These are phyloP conservation scores for Centropristis striata DNA, from an alignment of 2,113 vertebrate species.

Conservation along the genomic window DNA sequence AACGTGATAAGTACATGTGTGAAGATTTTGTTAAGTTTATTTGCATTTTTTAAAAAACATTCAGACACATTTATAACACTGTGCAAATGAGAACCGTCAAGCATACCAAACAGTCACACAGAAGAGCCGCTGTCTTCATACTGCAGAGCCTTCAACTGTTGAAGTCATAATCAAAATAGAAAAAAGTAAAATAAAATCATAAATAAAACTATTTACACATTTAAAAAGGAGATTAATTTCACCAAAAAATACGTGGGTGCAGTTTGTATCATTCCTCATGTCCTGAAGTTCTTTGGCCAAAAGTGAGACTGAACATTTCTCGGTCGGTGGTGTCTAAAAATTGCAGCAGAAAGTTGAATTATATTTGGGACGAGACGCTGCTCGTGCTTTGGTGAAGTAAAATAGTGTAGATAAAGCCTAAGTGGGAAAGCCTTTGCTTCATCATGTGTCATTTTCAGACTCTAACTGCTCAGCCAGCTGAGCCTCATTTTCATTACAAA, in stretches of 20 bases:
- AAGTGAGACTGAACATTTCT: conserved; percentile 18
- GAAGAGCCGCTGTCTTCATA: conserved; percentile 35
- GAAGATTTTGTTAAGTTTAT: conserved; percentile 63
- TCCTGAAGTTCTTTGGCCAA: conserved; percentile 48
- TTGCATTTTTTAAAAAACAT: conserved; percentile 48
- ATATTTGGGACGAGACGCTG: conserved; percentile 19
- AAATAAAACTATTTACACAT: conserved; percentile 76
- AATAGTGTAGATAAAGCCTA: conserved; percentile 12
- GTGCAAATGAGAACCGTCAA: conserved; percentile 45
- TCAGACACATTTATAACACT: conserved; percentile 60
- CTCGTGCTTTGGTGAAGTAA: conserved; percentile 35
- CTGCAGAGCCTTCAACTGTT: conserved; percentile 44
- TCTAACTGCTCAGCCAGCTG: conserved; percentile 21
- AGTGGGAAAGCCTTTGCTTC: conserved; percentile 7
- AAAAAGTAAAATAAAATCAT: conserved; percentile 66
- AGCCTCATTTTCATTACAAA: conserved; percentile 6
- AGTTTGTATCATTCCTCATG: background rate
- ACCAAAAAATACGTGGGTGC: conserved; percentile 12
- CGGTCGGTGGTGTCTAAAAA: background rate
- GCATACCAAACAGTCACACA: conserved; percentile 49
- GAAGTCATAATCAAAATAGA: conserved; percentile 27
- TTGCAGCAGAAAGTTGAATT: conserved; percentile 5
- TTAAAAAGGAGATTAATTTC: conserved; percentile 43
- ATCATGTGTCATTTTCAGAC: background rate
- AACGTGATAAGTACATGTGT: background rate